A percentile compares a stretch with the other conserved stretches of the same genome.
Evolutionary conservation across 1,140 invertebrate genomes (phyloP).

Genomic region (Pemphigus obesinymphae): DNA sequence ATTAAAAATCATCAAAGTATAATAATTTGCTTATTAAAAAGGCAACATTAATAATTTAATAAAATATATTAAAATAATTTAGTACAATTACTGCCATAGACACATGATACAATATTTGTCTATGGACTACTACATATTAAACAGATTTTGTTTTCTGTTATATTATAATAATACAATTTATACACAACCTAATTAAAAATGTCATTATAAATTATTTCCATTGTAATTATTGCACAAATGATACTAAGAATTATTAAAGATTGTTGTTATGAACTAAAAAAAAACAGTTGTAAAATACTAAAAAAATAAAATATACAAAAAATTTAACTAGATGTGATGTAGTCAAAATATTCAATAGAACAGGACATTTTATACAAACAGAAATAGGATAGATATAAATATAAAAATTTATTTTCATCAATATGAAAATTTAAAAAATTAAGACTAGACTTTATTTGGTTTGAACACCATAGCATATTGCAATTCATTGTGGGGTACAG

Average conservation of each 20-base stretch:
- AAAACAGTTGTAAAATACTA: background rate
- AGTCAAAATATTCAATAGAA: background rate
- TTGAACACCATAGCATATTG: constrained; percentile 77
- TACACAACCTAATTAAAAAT: background rate
- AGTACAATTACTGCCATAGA: too few species aligned
- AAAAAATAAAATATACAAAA: background rate
- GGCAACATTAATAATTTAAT: too few species aligned
- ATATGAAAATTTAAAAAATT: background rate
- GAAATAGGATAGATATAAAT: background rate
- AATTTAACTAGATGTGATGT: background rate
- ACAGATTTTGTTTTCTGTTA: too few species aligned
- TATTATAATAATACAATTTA: too few species aligned
- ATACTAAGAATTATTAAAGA: background rate
- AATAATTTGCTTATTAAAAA: too few species aligned
- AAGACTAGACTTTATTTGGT: constrained; percentile 62
- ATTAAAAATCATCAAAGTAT: too few species aligned
- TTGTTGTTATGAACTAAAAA: background rate
- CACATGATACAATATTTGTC: too few species aligned
- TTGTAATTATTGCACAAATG: background rate
- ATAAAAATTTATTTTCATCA: background rate
- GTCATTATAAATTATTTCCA: background rate
- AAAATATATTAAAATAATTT: too few species aligned
- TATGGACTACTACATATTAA: too few species aligned
- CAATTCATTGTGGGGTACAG: constrained; percentile 67
- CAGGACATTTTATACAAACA: background rate